Evolutionary conservation across 2,797 vertebrate genomes (phyloP).

Genomic region (Chelon labrosus): DNA sequence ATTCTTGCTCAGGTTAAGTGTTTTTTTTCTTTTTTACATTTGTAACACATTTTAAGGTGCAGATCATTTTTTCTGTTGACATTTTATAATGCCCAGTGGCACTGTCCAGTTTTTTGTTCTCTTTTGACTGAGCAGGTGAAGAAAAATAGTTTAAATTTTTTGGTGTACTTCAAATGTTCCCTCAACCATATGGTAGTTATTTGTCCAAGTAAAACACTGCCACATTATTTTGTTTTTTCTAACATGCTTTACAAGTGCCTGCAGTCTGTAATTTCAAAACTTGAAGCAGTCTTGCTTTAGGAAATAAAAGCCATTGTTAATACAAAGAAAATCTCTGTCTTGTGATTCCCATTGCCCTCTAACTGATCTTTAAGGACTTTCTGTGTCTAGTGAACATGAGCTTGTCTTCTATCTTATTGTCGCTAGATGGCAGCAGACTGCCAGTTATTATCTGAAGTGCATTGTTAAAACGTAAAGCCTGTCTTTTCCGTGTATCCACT

Average conservation of each 20-base stretch:
- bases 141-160: conserved; percentile 9
- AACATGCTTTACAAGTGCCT: conserved; percentile 61
- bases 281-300: conserved; percentile 57
- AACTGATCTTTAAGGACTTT: not conserved
- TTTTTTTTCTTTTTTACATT: conserved; percentile 13
- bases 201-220: conserved; percentile 41
- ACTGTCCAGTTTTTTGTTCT: conserved; percentile 4
- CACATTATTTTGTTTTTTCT: conserved; percentile 37
- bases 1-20: conserved; percentile 69
- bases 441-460: not conserved
- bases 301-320: conserved; percentile 77
- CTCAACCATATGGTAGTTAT: conserved; percentile 6
- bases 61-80: conserved; percentile 26
- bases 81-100: conserved; percentile 31
- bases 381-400: not conserved
- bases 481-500: not conserved
- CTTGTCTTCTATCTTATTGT: conserved; percentile 35
- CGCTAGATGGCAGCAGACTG: conserved; percentile 71
- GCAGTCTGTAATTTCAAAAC: conserved; percentile 39
- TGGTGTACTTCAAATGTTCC: conserved; percentile 12
- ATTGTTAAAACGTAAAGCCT: not conserved
- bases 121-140: conserved; percentile 1
- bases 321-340: conserved; percentile 30
- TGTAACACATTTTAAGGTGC: conserved; percentile 49
- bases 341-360: not conserved